Evolutionary conservation across 2,797 vertebrate genomes (phyloP).

Genomic region (Acanthopagrus latus): DNA sequence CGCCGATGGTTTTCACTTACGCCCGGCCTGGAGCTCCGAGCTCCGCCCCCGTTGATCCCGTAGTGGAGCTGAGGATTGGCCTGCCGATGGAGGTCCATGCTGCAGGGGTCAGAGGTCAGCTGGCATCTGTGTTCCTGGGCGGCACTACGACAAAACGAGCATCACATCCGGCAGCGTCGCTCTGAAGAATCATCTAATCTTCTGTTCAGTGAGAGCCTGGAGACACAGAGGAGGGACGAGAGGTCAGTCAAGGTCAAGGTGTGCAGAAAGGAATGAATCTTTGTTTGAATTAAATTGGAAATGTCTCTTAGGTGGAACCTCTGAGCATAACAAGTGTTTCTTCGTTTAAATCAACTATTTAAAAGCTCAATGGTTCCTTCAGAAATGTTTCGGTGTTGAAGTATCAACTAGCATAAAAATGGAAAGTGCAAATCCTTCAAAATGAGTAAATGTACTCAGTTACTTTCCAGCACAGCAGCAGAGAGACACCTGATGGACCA

Average conservation of each 20-base stretch:
- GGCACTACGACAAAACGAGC: slow-evolving; percentile 7
- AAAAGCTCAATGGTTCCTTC: not conserved
- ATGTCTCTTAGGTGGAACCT: no score
- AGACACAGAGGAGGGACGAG: slow-evolving; percentile 11
- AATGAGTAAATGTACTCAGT: not conserved
- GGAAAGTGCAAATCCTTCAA: not conserved
- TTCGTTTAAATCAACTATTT: no score
- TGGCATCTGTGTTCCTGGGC: slow-evolving; percentile 21
- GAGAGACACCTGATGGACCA: slow-evolving; percentile 57
- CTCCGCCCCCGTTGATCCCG: slow-evolving; percentile 63
- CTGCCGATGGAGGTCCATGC: slow-evolving; percentile 74
- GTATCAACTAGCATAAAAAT: no score
- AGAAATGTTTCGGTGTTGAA: no score
- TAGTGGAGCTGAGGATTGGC: slow-evolving; percentile 63
- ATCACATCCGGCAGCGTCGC: slow-evolving; percentile 37
- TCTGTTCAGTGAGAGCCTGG: slow-evolving; percentile 37
- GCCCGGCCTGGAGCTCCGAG: slow-evolving; percentile 38
- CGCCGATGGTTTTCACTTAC: slow-evolving; percentile 61
- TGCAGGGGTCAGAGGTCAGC: slow-evolving; percentile 62
- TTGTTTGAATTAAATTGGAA: no score
- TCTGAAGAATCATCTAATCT: slow-evolving; percentile 47
- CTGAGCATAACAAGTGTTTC: not conserved
- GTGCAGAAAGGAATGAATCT: not conserved
- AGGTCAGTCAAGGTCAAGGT: slow-evolving; percentile 6
- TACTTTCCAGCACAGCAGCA: not conserved